Evolutionary conservation across 2,888 invertebrate genomes (phyloP).

Genomic region (Aelia acuminata): DNA sequence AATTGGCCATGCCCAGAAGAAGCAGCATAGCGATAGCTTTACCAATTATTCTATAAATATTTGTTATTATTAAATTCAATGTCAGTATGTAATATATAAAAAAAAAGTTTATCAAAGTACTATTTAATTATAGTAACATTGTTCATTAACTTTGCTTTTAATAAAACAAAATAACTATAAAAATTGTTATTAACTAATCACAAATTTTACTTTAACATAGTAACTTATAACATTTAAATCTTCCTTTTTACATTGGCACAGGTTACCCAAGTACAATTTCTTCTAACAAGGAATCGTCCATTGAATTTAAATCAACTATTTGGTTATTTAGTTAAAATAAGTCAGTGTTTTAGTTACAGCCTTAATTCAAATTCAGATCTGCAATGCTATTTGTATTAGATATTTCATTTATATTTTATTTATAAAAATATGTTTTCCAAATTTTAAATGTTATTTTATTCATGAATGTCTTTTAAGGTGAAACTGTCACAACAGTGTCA

Average conservation of each 20-base stretch:
- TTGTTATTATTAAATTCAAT: neutral
- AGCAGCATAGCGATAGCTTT: too few species aligned
- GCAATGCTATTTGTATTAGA: neutral
- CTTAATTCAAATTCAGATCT: neutral
- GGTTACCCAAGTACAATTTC: neutral
- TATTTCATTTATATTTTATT: neutral
- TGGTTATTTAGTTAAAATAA: neutral
- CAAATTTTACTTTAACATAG: neutral
- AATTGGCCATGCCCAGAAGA: too few species aligned
- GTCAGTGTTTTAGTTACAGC: neutral
- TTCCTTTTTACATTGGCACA: slow-evolving; percentile 8
- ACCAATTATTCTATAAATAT: neutral
- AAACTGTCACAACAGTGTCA: slow-evolving; percentile 82
- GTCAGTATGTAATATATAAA: too few species aligned
- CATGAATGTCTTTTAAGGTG: slow-evolving; percentile 69
- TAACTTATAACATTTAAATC: neutral
- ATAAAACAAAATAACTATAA: slow-evolving; percentile 15
- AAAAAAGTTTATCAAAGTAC: neutral
- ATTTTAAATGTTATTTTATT: neutral
- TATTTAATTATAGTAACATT: neutral
- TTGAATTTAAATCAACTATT: neutral
- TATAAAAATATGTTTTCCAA: neutral
- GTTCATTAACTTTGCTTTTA: neutral
- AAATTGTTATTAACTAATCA: neutral
- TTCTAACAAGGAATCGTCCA: neutral